Evolutionary conservation across 2,888 invertebrate species (phyloP).

Genomic region (Drosophila neonasuta): DNA sequence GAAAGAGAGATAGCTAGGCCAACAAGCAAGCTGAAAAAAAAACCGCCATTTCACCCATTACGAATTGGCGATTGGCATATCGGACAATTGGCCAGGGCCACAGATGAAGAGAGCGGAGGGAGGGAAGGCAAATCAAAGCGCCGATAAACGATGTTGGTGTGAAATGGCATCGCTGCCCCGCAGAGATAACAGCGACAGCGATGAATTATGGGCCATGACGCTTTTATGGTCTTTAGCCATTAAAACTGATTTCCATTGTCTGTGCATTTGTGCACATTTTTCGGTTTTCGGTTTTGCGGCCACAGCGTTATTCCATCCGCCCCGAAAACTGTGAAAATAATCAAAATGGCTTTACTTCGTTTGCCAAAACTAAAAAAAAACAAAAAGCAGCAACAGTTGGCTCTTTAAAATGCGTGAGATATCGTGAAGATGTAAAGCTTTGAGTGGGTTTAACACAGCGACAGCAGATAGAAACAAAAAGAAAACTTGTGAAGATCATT

Average conservation of each 20-base stretch:
- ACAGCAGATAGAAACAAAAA: constrained; percentile 29
- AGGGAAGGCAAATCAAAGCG: constrained; percentile 61
- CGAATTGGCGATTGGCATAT: constrained; percentile 57
- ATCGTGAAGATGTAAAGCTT: constrained; percentile 40
- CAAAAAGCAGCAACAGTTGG: constrained; percentile 34
- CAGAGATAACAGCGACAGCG: constrained; percentile 40
- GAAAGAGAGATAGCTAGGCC: background rate
- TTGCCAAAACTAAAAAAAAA: constrained; percentile 9
- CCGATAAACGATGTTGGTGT: constrained; percentile 68
- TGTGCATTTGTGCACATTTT: constrained; percentile 20
- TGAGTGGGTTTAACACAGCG: constrained; percentile 42
- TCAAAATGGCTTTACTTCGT: constrained; percentile 44
- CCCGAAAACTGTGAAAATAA: constrained; percentile 54
- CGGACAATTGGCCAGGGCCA: constrained; percentile 58
- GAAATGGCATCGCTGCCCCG: constrained; percentile 60
- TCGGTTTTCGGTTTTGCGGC: constrained; percentile 10
- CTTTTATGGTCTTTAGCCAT: constrained; percentile 69
- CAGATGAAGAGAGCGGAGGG: constrained; percentile 23
- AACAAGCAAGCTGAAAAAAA: background rate
- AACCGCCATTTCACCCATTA: constrained; percentile 53
- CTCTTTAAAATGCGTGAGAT: constrained; percentile 66
- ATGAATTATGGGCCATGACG: constrained; percentile 73
- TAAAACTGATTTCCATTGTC: constrained; percentile 72
- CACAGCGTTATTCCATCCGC: constrained; percentile 28
- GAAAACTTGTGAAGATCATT: constrained; percentile 40